Evolutionary conservation across 2,888 invertebrate species (phyloP), one percentile per base, ranked within the genome.

Genomic region (Pseudococcus jackbeardsleyi): DNA sequence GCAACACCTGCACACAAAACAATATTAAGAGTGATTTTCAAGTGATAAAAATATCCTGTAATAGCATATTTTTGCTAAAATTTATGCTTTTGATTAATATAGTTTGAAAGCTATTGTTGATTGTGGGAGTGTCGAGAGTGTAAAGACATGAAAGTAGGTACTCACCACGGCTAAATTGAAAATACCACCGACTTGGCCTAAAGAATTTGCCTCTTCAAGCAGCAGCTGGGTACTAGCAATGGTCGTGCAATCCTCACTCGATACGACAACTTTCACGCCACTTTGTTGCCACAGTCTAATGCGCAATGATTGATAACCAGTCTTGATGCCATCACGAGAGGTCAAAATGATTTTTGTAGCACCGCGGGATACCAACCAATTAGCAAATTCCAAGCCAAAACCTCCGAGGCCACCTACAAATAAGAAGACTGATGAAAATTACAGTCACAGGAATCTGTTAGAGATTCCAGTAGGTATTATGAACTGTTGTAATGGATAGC

Each of bases 131-230:
- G n/a, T n/a, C n/a, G n/a, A n/a, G n/a, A n/a, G n/a, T n/a, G n/a
- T n/a, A n/a, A n/a, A n/a, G n/a, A n/a, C n/a, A n/a, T n/a, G n/a
- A n/a, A n/a, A n/a, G n/a, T n/a, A n/a, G n/a, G n/a, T n/a, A 33
- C 91, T 91, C 90, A 94, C 98, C 91, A 96, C 98, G 33, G 99
- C 99, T 90, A 99, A 93, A 92, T 99, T 98, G 93, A 99, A 99
- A 89, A 99, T 95, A 90, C 95, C 95, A 68, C 95, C 95, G 42
- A 95, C 92, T 0, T 94, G 93, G 12, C 93, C 94, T 9, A 93
- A 90, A 64, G 91, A 91, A 2, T 89, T 89, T 46, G 92, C 91
- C 77, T 91, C 91, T 1, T 90, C 90, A 2, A 93, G 90, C 2
- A 93, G 90, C 87, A 91, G 91, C 88, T 91, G 91, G 0, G 93